These are phyloP conservation scores for Drosophila neocordata DNA, from an alignment of 1,140 invertebrate genomes.

Conservation along the genomic window DNA sequence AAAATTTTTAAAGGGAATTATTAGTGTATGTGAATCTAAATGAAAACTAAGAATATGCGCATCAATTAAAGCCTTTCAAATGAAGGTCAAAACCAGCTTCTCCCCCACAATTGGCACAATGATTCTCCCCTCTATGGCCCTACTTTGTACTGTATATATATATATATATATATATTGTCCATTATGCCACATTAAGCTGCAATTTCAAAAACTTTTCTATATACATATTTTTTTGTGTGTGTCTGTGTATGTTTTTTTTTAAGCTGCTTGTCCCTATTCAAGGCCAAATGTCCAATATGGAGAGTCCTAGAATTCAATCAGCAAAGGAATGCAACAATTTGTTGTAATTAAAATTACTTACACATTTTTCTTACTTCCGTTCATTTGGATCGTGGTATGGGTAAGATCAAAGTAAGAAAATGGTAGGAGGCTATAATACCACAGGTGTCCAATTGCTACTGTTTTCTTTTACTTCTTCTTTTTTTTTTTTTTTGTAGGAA, in stretches of 20 bases:
- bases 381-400: neutral
- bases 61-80: constrained; percentile 41
- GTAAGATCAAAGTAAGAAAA: constrained; percentile 28
- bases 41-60: constrained; percentile 40
- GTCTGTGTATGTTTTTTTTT: constrained; percentile 14
- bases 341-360: constrained; percentile 47
- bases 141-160: neutral
- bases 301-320: neutral
- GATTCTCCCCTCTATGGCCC: neutral
- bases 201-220: constrained; percentile 26
- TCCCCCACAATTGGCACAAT: neutral
- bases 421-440: neutral
- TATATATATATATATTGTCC: constrained; percentile 15
- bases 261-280: constrained; percentile 38
- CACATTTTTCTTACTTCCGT: neutral
- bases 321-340: constrained; percentile 30
- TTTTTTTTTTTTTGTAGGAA: constrained; percentile 24
- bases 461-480: neutral
- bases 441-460: constrained; percentile 29
- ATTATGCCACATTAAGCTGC: constrained; percentile 12
- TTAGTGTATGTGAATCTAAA: neutral
- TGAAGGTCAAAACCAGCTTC: constrained; percentile 45
- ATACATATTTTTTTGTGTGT: no score
- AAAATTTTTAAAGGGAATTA: no score
- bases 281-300: constrained; percentile 9